phyloP scores from a whole-genome alignment of 1,140 invertebrate species.

The Leptinotarsa undecemlineata region DNA sequence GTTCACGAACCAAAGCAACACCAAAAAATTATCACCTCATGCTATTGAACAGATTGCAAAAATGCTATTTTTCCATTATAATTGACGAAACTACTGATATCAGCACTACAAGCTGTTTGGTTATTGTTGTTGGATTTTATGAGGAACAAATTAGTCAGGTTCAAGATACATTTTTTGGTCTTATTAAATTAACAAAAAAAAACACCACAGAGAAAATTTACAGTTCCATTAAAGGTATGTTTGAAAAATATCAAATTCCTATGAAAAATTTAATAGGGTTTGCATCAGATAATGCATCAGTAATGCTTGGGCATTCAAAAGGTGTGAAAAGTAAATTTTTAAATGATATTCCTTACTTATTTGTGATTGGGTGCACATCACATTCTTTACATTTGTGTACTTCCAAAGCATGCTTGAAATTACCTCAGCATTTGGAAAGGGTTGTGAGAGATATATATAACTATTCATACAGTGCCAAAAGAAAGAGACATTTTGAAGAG shows the following conservation, averaged over 20 bases:
- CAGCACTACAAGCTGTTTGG: background rate
- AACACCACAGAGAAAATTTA: background rate
- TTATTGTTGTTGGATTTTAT: background rate
- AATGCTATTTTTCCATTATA: background rate
- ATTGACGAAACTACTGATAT: slow-evolving; percentile 4
- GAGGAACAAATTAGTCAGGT: background rate
- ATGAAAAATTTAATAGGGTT: slow-evolving; percentile 5
- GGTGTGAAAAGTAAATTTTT: slow-evolving; percentile 25
- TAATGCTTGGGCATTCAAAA: slow-evolving; percentile 18
- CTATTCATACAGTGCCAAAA: slow-evolving; percentile 12
- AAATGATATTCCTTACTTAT: slow-evolving; percentile 13
- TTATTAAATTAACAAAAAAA: background rate
- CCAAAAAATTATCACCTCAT: background rate
- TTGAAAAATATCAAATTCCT: background rate
- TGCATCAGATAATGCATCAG: slow-evolving; percentile 11
- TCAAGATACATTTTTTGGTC: background rate
- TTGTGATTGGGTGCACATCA: slow-evolving; percentile 19
- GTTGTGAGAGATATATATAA: slow-evolving; percentile 24
- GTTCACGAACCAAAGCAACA: background rate
- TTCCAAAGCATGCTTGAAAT: slow-evolving; percentile 9
- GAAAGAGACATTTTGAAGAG: slow-evolving; percentile 16
- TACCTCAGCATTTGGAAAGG: slow-evolving; percentile 5
- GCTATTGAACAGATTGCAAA: background rate
- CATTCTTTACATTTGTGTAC: slow-evolving; percentile 26
- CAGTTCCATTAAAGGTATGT: background rate